Base-by-base conservation (phyloP, 2,888 invertebrate species). In the Koerneria pararmatus region DNA sequence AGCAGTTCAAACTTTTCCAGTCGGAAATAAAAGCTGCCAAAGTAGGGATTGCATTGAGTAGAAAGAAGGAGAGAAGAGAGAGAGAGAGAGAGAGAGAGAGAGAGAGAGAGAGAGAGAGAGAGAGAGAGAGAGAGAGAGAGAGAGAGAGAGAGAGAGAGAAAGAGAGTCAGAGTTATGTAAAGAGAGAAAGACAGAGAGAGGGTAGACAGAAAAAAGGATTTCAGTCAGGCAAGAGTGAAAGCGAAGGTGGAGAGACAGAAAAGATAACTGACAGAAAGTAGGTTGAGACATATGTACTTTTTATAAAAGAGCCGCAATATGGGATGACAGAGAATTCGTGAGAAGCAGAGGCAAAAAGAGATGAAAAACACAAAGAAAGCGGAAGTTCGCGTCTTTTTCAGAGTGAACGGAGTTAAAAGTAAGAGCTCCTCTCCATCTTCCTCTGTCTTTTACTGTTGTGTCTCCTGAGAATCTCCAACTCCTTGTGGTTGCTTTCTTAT, bases 31-130 rank as follows among this genome's bases (percentile, higher is more conserved):
- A n/a, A n/a, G n/a, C n/a, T n/a, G n/a, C n/a, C n/a, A n/a, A n/a
- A n/a, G n/a, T n/a, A n/a, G n/a, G n/a, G n/a, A n/a, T n/a, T n/a
- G n/a, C n/a, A n/a, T n/a, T n/a, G n/a, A n/a, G n/a, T n/a, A n/a
- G n/a, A n/a, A n/a, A 41, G 46, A 41, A 41, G 46, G n/a, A 41
- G 46, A 41, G n/a, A 41, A 41, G 46, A 41, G n/a, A n/a, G 46
- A 41, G n/a, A 41, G 46, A 41, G n/a, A 15, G 11, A n/a, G n/a
- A 41, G 46, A n/a, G 46, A 41, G 46, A 15, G n/a, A 11, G n/a
- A 41, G 46, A 15, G 46, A n/a, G 46, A 11, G 46, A 41, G n/a
- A n/a, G 46, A n/a, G 11, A 15, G 46, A n/a, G n/a, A 41, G 46
- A 41, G 46, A 41, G 46, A 11, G n/a, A 41, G 11, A n/a, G 46